phyloP scores from a whole-genome alignment of 1,140 invertebrate species.

The Protaetia brevitarsis region DNA sequence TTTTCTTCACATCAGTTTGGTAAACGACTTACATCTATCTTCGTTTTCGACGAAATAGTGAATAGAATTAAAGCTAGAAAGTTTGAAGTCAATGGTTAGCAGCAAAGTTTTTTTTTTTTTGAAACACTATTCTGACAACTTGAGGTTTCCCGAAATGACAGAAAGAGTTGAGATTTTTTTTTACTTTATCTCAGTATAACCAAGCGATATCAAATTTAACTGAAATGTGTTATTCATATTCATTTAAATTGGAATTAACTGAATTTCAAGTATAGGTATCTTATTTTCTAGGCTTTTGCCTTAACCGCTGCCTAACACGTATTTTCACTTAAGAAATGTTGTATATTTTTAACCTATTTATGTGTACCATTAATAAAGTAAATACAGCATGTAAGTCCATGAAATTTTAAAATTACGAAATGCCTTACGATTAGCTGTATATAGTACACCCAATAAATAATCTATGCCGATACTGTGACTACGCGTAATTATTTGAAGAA shows the following conservation, averaged over 20 bases:
- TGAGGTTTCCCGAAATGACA: too few species aligned
- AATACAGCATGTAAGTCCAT: neutral
- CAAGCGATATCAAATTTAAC: too few species aligned
- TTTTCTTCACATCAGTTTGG: too few species aligned
- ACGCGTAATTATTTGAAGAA: slow-evolving; percentile 12
- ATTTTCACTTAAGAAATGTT: neutral
- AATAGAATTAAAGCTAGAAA: too few species aligned
- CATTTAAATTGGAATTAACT: neutral
- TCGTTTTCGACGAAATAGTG: too few species aligned
- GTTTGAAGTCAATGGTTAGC: too few species aligned
- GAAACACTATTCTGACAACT: too few species aligned
- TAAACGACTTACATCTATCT: too few species aligned
- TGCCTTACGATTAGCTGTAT: neutral
- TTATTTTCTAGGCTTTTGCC: neutral
- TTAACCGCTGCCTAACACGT: neutral
- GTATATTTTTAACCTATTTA: slow-evolving; percentile 7
- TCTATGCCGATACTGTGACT: neutral
- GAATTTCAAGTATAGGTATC: neutral
- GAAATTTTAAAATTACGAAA: neutral
- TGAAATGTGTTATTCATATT: too few species aligned
- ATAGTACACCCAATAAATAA: slow-evolving; percentile 9
- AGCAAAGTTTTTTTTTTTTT: too few species aligned
- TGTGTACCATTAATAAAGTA: slow-evolving; percentile 10
- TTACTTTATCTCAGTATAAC: too few species aligned
- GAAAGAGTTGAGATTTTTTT: too few species aligned